Evolutionary conservation across 1,140 invertebrate genomes (phyloP).

Genomic region (Papilio aristodemus): DNA sequence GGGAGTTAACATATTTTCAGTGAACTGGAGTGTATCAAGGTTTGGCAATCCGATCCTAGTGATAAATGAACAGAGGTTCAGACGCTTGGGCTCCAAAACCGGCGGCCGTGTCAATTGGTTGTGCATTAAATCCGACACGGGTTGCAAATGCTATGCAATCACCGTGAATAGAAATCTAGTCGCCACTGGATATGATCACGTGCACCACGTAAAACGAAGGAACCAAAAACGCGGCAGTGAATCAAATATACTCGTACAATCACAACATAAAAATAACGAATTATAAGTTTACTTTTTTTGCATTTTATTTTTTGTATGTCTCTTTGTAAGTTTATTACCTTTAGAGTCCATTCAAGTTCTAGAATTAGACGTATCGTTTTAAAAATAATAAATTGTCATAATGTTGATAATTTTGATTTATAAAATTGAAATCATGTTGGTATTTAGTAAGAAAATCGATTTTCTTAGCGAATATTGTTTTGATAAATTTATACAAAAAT

Average conservation of each 20-base stretch:
- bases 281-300: background rate
- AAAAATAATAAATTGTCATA: background rate
- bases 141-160: conserved; percentile 58
- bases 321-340: conserved; percentile 6
- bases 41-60: conserved; percentile 65
- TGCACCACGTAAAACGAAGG: conserved; percentile 43
- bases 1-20: conserved; percentile 47
- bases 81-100: conserved; percentile 43
- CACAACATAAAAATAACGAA: background rate
- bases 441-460: too few relatives aligned
- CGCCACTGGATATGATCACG: conserved; percentile 45
- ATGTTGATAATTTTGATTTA: too few relatives aligned
- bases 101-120: conserved; percentile 51
- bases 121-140: conserved; percentile 68
- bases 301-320: background rate
- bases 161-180: conserved; percentile 48
- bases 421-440: too few relatives aligned
- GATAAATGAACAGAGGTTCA: conserved; percentile 55
- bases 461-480: background rate
- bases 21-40: conserved; percentile 58
- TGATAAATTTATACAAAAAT: too few relatives aligned
- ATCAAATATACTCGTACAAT: background rate
- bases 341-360: conserved; percentile 7
- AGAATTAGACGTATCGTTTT: background rate
- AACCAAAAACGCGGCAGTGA: conserved; percentile 27